Percentiles rank a stretch among this genome's conserved stretches.
Conservation (phyloP, 2,113 vertebrate species). For the Oreochromis tanganicae region DNA sequence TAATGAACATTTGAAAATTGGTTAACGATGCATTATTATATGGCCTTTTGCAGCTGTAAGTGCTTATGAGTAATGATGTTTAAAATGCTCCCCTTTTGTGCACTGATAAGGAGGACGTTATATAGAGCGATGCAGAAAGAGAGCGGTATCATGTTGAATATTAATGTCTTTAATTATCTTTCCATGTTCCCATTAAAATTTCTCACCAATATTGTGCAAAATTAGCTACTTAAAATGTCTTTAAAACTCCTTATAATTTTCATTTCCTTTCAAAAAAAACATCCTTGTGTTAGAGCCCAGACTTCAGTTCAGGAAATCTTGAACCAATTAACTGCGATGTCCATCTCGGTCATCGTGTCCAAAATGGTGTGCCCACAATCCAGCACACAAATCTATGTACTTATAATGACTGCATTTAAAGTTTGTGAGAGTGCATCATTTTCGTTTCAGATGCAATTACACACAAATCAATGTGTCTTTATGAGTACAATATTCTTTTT, state of each 20-base stretch:
- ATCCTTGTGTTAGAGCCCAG: neutral
- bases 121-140: no score
- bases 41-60: no score
- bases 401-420: neutral
- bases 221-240: neutral
- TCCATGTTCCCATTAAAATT: no score
- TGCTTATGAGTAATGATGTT: no score
- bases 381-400: neutral
- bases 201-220: no score
- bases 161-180: no score
- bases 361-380: neutral
- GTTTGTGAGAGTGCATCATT: neutral
- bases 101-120: no score
- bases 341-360: neutral
- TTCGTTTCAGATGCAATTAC: neutral
- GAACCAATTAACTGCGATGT: accelerated
- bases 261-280: no score
- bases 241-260: neutral
- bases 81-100: no score
- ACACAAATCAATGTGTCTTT: neutral
- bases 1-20: neutral
- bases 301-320: neutral
- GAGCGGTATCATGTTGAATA: no score
- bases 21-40: neutral
- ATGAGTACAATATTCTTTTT: neutral